Evolutionary conservation across 2,113 vertebrate species (phyloP).

Genomic region (Psophia crepitans): DNA sequence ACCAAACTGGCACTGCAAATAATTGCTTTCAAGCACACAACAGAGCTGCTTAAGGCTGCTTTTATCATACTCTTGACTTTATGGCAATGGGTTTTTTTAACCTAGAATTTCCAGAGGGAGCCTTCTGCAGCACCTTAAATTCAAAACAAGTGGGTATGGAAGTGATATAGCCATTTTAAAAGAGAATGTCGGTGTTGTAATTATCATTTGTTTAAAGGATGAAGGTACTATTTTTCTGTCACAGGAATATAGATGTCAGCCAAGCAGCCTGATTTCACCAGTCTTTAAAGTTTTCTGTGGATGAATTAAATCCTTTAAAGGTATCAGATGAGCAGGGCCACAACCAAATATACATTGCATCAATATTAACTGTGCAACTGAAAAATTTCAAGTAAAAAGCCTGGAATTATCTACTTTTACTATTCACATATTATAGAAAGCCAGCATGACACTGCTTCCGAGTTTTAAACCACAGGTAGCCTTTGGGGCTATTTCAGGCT

Average conservation of each 20-base stretch:
- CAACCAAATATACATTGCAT: neutral
- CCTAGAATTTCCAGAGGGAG: neutral
- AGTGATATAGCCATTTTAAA: neutral
- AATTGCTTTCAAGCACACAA: neutral
- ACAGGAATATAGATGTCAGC: neutral
- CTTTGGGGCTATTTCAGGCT: neutral
- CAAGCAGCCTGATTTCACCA: accelerated
- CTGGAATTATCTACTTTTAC: neutral
- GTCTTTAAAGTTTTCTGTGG: neutral
- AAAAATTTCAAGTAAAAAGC: neutral
- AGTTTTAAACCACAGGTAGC: neutral
- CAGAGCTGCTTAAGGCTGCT: neutral
- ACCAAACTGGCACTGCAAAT: neutral
- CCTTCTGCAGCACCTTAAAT: neutral
- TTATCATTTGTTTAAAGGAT: neutral
- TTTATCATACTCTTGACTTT: neutral
- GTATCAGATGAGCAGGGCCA: neutral
- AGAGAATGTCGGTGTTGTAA: neutral
- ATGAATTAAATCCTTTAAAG: neutral
- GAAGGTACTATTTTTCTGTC: neutral
- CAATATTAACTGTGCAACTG: neutral
- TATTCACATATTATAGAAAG: neutral
- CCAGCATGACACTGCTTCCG: neutral
- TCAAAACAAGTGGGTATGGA: neutral
- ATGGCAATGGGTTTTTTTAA: neutral